Percentiles rank a stretch among this genome's conserved stretches.
These are phyloP conservation scores for Podarcis muralis DNA, from an alignment of 2,113 vertebrate species.

Conservation along the genomic window DNA sequence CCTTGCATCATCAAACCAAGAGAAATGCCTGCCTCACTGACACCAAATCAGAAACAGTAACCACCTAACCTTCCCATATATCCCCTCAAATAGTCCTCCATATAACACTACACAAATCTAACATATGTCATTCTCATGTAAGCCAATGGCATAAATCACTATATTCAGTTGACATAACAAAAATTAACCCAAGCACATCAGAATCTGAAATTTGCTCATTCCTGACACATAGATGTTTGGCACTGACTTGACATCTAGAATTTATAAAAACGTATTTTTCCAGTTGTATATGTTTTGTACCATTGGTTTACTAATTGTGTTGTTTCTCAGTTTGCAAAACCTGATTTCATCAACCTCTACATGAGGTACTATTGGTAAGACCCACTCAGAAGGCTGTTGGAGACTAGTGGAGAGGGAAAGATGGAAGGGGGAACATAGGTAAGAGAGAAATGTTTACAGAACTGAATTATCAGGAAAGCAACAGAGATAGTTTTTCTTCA, in stretches of 20 bases:
- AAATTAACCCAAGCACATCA: not conserved
- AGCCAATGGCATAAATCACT: accelerated
- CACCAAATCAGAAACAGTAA: not conserved
- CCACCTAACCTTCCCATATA: not conserved
- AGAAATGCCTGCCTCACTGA: not conserved
- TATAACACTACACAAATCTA: not conserved
- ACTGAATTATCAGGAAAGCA: not conserved
- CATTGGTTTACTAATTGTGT: not conserved
- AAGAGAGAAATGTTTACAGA: accelerated
- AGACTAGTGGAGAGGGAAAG: not conserved
- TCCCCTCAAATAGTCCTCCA: not conserved
- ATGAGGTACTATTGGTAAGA: conserved; percentile 32
- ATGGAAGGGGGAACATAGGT: not conserved
- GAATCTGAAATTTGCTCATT: not conserved
- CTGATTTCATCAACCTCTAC: conserved; percentile 14
- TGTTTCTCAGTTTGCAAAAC: not conserved
- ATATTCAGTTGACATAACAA: not conserved
- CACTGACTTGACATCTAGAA: not conserved
- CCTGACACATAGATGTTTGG: not conserved
- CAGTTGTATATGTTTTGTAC: not conserved
- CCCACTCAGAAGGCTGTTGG: conserved; percentile 40
- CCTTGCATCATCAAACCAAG: not conserved
- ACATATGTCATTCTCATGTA: not conserved
- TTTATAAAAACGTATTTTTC: not conserved
- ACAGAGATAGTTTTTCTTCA: not conserved